Base-by-base conservation (phyloP, 2,113 vertebrate genomes). In the Synchiropus splendidus region DNA sequence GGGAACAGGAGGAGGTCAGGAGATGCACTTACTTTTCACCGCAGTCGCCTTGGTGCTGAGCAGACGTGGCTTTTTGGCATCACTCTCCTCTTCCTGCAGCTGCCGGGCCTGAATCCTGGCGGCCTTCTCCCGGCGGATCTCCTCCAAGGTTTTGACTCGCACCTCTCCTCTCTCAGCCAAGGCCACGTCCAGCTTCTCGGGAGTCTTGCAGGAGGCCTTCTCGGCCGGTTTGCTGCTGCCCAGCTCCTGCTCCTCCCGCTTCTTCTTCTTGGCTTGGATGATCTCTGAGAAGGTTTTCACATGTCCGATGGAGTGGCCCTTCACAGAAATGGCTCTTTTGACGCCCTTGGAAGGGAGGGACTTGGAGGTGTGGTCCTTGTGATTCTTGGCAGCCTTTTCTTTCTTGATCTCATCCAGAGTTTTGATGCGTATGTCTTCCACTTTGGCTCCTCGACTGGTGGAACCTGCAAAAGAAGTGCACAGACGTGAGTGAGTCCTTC, bases 61-160 rank as follows among this genome's bases (percentile, higher is more conserved):
- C 3, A 88, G 51, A 0, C 44, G 76, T 37, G 70, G 82, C 3
- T 77, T 79, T 10, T 72, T 65, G 1, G 39, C 16, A 0, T 9
- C 1, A 9, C 6, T 55, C 10, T 79, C 63, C 9, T 58, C 66
- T 6, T 46, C 47, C 41, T 58, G 66, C 9, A 51, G 16, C 2
- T 72, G 74, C 1, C 68, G 67, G 42, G 74, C 70, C 70, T 88
- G 90, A 39, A 79, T 51, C 42, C 87, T 64, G 10, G 85, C 81
- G 1, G 94, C 89, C 54, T 96, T 97, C 69, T 97, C 94, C 50
- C 75, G 82, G 38, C 87, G 91, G 58, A 98, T 96, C 57, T 98
- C 92, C 36, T 95, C 92, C 52, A 97, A 31, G 0, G 93, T 97
- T 78, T 98, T 97, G 1, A 98, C 80, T 5, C 54, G 47, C 1